These are phyloP conservation scores for Diuraphis noxia DNA, from an alignment of 1,140 invertebrate genomes.

Conservation along the genomic window DNA sequence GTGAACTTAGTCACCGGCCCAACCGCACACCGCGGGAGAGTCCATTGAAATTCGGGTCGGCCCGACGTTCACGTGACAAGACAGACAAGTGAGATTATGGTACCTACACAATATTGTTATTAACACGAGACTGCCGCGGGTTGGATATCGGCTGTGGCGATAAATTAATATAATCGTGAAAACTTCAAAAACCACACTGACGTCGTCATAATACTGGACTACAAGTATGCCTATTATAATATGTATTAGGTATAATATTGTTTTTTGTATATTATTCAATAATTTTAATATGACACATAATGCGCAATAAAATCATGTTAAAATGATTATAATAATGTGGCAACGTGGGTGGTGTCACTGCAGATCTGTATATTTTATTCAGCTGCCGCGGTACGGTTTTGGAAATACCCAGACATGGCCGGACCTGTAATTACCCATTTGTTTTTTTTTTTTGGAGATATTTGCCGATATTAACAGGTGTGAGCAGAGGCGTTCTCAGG, in stretches of 20 bases:
- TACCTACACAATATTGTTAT: neutral
- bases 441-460: neutral
- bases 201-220: neutral
- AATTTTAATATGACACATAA: no score
- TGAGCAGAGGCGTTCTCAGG: no score
- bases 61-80: neutral
- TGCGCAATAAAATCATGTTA: rapidly evolving
- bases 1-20: neutral
- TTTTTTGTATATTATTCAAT: neutral
- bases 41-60: conserved; percentile 32
- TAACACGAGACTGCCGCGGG: neutral
- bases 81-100: neutral
- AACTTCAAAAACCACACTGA: neutral
- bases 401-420: neutral
- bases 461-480: neutral
- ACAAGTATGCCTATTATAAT: no score
- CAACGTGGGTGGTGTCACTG: neutral
- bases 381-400: neutral
- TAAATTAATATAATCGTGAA: neutral
- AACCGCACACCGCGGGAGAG: neutral
- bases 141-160: neutral
- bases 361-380: no score
- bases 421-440: neutral
- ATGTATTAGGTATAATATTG: no score
- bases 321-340: neutral